Conservation (phyloP, 2,113 vertebrate genomes). For the Numenius arquata region DNA sequence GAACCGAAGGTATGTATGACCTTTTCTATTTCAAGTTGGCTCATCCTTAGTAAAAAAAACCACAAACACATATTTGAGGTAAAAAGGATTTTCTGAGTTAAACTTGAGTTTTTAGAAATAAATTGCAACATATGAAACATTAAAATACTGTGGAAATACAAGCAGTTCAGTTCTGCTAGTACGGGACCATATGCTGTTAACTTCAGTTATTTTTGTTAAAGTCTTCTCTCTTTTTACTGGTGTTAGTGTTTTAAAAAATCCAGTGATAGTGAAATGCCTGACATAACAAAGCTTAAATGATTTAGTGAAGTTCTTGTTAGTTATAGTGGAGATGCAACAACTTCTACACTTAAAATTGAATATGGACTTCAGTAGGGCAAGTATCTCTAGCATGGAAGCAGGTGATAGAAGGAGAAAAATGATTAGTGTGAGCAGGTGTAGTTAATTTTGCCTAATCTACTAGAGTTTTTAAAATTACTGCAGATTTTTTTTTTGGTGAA, state of each 20-base stretch:
- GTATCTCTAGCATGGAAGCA: neutral
- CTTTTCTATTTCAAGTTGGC: neutral
- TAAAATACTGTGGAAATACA: neutral
- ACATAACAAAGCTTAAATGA: neutral
- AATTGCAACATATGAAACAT: neutral
- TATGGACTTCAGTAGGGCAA: neutral
- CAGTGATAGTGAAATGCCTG: neutral
- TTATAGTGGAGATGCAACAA: neutral
- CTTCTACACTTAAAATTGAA: neutral
- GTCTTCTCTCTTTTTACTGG: neutral
- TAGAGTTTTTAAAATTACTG: neutral
- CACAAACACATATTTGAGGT: neutral
- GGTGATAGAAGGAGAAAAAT: neutral
- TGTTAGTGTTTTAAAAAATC: neutral
- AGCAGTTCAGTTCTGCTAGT: neutral
- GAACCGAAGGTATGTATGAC: slow-evolving; percentile 83
- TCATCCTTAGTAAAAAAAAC: neutral
- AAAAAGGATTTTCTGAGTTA: neutral
- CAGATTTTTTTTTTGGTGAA: neutral
- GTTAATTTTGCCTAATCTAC: neutral
- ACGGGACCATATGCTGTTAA: neutral
- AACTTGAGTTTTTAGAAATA: neutral
- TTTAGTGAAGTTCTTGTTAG: neutral
- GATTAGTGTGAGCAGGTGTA: neutral
- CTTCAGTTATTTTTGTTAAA: neutral